Base-by-base conservation (phyloP, 1,140 invertebrate genomes). In the Leguminivora glycinivorella region DNA sequence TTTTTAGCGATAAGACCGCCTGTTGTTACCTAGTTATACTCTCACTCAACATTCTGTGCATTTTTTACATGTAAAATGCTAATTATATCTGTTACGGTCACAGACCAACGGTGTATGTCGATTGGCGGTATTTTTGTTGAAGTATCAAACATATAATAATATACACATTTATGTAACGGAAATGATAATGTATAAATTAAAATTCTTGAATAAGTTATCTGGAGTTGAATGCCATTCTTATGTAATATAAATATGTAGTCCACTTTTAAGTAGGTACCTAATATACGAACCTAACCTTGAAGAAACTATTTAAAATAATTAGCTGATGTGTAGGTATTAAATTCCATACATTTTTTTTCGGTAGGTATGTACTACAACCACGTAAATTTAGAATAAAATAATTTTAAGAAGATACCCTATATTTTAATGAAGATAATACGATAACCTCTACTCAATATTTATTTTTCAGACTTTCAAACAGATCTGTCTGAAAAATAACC, bases 341-440 rank as follows among this genome's bases (percentile, higher is more conserved):
- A 26, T 26, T 22, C 10, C 10, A 25, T 60, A 14, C 24, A 14
- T n/a, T 26, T 25, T 60, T 60, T 24, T 60, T 56, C 2, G 10
- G 14, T 38, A 38, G 4, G 10, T 34, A 38, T 24, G 12, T 56
- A 24, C 10, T 12, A 56, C 19, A 26, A 26, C 1, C 22, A 26
- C 10, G 12, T 58, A 29, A n/a, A 9, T n/a, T 22, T 31, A 63
- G 14, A 29, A 1, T 17, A 14, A 9, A 17, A n/a, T 29, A 34
- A 9, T 31, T 60, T 63, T 63, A 29, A 63, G 29, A n/a, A 31
- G 26, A 63, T 63, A 63, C 58, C 58, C 58, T 22, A 63, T 63
- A 22, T 34, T 63, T 63, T 34, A 31, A 63, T 6, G 26, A 25
- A 17, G 58, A 31, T 63, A 63, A 22, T 22, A 31, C 26, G 58